phyloP scores from a whole-genome alignment of 2,113 vertebrate species.

The Rhynchopsitta pachyrhyncha region DNA sequence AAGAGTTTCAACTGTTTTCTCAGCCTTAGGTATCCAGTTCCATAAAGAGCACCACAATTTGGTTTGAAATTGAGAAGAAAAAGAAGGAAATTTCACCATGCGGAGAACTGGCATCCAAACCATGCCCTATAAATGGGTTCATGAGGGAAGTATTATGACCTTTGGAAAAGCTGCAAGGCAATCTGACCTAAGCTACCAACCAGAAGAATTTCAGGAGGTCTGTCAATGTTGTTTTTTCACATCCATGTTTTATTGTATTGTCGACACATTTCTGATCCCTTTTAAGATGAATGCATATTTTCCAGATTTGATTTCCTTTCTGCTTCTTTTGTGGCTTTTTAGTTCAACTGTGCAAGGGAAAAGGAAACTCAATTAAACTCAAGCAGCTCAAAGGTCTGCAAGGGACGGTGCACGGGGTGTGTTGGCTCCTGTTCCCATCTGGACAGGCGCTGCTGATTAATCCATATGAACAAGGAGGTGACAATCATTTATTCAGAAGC shows the following conservation, averaged over 20 bases:
- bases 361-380: not conserved
- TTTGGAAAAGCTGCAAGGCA: not conserved
- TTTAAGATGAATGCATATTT: not conserved
- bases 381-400: not conserved
- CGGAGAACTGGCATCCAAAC: not conserved
- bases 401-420: not conserved
- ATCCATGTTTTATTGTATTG: not conserved
- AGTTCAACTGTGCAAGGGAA: not conserved
- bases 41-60: not conserved
- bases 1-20: not conserved
- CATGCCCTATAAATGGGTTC: not conserved
- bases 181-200: not conserved
- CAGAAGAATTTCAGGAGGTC: not conserved
- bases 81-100: not conserved
- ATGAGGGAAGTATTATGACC: not conserved
- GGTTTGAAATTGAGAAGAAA: not conserved
- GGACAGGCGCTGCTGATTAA: not conserved
- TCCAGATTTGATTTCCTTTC: not conserved
- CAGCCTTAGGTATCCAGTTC: not conserved
- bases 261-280: slow-evolving; percentile 13
- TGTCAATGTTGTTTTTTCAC: not conserved
- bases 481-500: slow-evolving; percentile 16
- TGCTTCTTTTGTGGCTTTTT: slow-evolving; percentile 21
- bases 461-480: slow-evolving; percentile 12
- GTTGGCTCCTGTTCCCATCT: not conserved